Evolutionary conservation across 2,888 invertebrate species (phyloP), one percentile per base, ranked within the genome.

Genomic region (Noctua fimbriata): DNA sequence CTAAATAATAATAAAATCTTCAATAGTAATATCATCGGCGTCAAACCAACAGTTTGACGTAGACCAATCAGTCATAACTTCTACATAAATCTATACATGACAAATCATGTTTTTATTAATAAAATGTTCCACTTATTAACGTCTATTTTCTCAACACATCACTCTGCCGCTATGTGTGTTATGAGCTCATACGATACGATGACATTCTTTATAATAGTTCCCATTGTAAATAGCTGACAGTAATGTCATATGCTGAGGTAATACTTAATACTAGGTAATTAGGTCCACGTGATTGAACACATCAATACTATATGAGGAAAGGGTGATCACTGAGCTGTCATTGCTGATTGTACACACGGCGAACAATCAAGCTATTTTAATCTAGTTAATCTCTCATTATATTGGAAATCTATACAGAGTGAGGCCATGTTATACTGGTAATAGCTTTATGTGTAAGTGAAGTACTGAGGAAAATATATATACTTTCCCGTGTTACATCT

Each of bases 151-250:
- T 71, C 83, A 88, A 77, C 69, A 85, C 78, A 80, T 86, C 79
- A 84, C 28, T 21, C 2, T 49, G 36, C 5, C 28, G 63, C 73
- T 73, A 86, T 85, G 73, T 84, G 41, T 75, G 72, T 32, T 41
- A 82, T 89, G 87, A 89, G 49, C 67, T 89, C 85, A 87, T 58
- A 58, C 28, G 14, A n/a, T 72, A 32, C 89, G 67, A 9, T 36
- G 24, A 84, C 90, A 90, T 91, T 89, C 91, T 87, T 63, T 21
- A 76, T 32, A 58, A 81, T 55, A 47, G 82, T 89, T 91, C 89
- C 87, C 91, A 90, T 89, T 83, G 86, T 85, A 87, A 85, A 90
- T 90, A 88, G 21, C 78, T 88, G 14, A 14, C 28, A 49, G 69
- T 78, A 83, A 81, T 89, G 85, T 91, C 90, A 91, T 74, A 81